Evolutionary conservation across 2,797 vertebrate species (phyloP).

Genomic region (Oreonectes daqikongensis): DNA sequence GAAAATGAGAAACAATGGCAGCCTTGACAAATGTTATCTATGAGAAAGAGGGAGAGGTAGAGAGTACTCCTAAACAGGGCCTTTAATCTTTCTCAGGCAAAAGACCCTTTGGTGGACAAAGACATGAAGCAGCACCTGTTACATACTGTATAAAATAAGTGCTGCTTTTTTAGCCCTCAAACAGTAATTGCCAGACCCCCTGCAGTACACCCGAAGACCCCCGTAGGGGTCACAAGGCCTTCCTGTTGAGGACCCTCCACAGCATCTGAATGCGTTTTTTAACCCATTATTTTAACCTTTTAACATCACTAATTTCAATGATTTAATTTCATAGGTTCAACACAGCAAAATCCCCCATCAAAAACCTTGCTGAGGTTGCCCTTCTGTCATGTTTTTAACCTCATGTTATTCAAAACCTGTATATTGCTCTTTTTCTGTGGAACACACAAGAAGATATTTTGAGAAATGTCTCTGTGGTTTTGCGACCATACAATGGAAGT

Average conservation of each 20-base stretch:
- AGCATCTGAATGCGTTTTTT: neutral
- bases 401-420: no score
- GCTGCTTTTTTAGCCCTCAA: neutral
- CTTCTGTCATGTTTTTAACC: no score
- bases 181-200: neutral
- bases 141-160: neutral
- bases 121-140: conserved; percentile 9
- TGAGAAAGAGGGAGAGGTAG: conserved; percentile 1
- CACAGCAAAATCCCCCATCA: neutral
- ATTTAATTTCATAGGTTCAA: conserved; percentile 2
- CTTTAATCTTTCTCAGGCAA: conserved; percentile 13
- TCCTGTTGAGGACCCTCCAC: neutral
- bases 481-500: no score
- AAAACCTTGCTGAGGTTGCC: neutral
- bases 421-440: no score
- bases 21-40: conserved; percentile 38
- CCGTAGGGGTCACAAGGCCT: neutral
- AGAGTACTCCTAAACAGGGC: neutral
- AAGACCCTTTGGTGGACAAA: neutral
- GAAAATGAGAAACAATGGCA: conserved; percentile 28
- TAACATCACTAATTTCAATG: neutral
- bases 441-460: no score
- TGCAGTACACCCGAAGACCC: neutral
- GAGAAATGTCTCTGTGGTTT: no score
- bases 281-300: conserved; percentile 3